phyloP scores from a whole-genome alignment of 2,888 invertebrate species.

The Apamea crenata region DNA sequence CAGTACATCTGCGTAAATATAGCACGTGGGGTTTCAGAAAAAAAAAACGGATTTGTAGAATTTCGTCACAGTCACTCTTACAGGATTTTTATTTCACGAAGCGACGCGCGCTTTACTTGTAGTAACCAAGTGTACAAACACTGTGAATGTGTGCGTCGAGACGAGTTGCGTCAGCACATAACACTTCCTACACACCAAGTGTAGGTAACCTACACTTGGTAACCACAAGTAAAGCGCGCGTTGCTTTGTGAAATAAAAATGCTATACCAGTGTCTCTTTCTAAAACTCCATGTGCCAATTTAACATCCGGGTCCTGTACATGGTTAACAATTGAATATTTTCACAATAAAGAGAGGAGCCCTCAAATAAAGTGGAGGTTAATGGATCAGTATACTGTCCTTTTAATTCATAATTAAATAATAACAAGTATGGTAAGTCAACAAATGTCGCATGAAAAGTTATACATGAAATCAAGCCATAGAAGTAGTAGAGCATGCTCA shows the following conservation, averaged over 20 bases:
- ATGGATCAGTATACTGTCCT: constrained; percentile 60
- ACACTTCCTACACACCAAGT: background rate
- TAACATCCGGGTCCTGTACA: background rate
- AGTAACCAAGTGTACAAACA: background rate
- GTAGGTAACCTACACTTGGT: no score
- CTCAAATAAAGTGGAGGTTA: background rate
- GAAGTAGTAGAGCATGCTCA: constrained; percentile 85
- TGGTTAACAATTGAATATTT: background rate
- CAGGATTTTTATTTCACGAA: background rate
- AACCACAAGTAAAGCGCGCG: background rate
- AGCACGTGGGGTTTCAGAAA: background rate
- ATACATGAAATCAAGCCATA: constrained; percentile 82
- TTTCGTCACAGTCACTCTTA: background rate
- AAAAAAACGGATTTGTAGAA: background rate
- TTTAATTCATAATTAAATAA: constrained; percentile 68
- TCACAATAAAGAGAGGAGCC: background rate
- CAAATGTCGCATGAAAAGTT: constrained; percentile 73
- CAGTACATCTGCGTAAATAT: background rate
- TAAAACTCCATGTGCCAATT: background rate
- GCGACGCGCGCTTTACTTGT: background rate
- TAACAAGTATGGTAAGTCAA: constrained; percentile 73
- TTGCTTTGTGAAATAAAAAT: background rate
- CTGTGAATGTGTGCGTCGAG: background rate
- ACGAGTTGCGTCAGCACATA: background rate
- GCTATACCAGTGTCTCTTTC: background rate